These are phyloP conservation scores for Cremastobaeus sp. DNA, from an alignment of 2,888 invertebrate genomes.

Conservation along the genomic window DNA sequence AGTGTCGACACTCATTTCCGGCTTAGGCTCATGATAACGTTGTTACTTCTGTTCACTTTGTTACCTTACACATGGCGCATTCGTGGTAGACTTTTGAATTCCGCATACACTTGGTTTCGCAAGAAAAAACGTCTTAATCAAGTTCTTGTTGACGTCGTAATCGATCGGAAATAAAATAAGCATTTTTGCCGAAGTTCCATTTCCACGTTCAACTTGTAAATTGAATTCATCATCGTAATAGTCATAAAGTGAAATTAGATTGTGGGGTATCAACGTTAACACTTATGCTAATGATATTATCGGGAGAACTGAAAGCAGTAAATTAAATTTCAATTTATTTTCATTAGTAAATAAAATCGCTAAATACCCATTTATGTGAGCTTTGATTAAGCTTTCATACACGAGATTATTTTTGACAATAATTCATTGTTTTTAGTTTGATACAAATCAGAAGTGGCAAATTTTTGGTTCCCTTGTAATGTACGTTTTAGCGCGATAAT, in stretches of 20 bases:
- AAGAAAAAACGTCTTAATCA: conserved; percentile 39
- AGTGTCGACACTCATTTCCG: conserved; percentile 25
- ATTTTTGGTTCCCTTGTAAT: no score
- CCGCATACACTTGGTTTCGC: background rate
- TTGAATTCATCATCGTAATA: conserved; percentile 27
- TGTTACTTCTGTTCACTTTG: conserved; percentile 26
- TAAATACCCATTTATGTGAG: no score
- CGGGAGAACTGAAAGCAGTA: background rate
- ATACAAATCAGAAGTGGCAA: no score
- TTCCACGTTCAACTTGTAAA: conserved; percentile 35
- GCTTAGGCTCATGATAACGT: conserved; percentile 34
- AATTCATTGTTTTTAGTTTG: no score
- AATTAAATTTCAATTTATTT: background rate
- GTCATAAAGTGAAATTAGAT: conserved; percentile 4
- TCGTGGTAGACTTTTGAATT: conserved; percentile 21
- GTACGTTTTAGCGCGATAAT: no score
- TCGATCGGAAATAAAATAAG: conserved; percentile 41
- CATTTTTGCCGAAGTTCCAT: conserved; percentile 11
- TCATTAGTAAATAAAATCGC: no score
- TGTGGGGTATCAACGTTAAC: background rate
- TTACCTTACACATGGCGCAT: conserved; percentile 9
- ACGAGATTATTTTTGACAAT: no score
- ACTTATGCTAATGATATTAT: conserved; percentile 9
- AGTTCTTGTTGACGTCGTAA: conserved; percentile 27
- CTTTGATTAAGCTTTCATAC: no score